Percentiles rank a stretch among this genome's conserved stretches.
phyloP scores from a whole-genome alignment of 2,113 vertebrate genomes.

The Aleadryas rufinucha region DNA sequence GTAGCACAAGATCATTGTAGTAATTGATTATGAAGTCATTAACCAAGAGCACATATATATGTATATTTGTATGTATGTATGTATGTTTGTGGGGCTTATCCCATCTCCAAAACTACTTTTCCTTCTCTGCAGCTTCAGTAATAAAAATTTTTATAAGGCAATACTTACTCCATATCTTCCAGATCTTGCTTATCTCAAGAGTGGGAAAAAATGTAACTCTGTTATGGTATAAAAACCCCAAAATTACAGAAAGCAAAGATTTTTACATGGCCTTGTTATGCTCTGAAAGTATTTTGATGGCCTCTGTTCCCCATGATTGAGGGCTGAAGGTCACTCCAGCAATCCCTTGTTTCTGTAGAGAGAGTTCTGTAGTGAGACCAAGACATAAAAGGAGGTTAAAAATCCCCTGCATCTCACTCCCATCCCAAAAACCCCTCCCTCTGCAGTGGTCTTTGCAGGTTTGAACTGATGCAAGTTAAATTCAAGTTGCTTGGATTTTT shows the following conservation, averaged over 20 bases:
- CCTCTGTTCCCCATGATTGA: not conserved
- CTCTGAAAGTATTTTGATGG: not conserved
- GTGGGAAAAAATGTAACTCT: not conserved
- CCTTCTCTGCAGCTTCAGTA: not conserved
- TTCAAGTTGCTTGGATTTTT: not conserved
- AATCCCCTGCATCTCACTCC: not conserved
- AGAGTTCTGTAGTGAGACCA: not conserved
- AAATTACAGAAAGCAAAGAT: not conserved
- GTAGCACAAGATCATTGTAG: not conserved
- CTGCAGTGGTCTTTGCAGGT: not conserved
- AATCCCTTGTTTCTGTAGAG: not conserved
- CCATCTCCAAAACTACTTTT: not conserved
- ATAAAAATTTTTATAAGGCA: not conserved
- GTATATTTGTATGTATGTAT: no score
- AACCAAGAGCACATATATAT: not conserved
- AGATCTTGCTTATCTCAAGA: not conserved
- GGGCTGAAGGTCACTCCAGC: not conserved
- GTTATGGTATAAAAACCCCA: not conserved
- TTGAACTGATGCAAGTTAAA: not conserved
- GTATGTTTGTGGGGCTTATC: not conserved
- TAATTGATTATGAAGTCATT: not conserved
- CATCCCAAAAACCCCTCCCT: not conserved
- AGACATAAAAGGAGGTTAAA: not conserved
- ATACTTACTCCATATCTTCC: not conserved
- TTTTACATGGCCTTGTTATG: not conserved